Evolutionary conservation across 2,888 invertebrate species (phyloP), one percentile per base, ranked within the genome.

Genomic region (Harpalus rufipes): DNA sequence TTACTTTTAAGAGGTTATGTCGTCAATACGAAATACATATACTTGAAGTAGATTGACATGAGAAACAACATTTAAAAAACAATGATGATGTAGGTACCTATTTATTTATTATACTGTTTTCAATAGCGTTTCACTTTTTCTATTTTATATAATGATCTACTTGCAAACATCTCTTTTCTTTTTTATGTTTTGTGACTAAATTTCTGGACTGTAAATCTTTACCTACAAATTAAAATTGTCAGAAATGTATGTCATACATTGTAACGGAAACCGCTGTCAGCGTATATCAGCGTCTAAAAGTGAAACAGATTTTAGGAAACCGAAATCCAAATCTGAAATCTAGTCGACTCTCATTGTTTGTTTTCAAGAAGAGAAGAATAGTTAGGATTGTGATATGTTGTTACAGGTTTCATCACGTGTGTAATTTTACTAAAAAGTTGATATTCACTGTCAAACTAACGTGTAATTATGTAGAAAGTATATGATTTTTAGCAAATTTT

Each of bases 401-500:
- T 68, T 68, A 39, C 10, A 21, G 25, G 68, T 68, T 68, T 68
- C 68, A 68, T 68, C 68, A 74, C 74, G 21, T 76, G 56, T 58
- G 78, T 78, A 78, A 78, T 78, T 78, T 58, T 78, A 56, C 12
- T 58, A 78, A 78, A 21, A 78, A 78, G 58, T 25, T 32, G 51
- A 58, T 56, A 76, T 76, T 44, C 51, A 51, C 51, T 44, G 78
- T 78, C 44, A 78, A 58, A 32, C 25, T 21, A 58, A 78, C 56
- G 14, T 78, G 56, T 78, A 58, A 78, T 78, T 78, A 78, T 58
- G 78, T 56, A 78, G 78, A 78, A 78, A 78, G 78, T 78, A 78
- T 78, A 78, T 14, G 78, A 58, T 78, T 78, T 41, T 78, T 78
- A 16, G 14, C 3, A 2, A 78, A 78, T 56, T 76, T 76, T 56